These are phyloP conservation scores for Cladopsammia gracilis DNA, from an alignment of 64 coral and sea anemone genomes.

Conservation along the genomic window DNA sequence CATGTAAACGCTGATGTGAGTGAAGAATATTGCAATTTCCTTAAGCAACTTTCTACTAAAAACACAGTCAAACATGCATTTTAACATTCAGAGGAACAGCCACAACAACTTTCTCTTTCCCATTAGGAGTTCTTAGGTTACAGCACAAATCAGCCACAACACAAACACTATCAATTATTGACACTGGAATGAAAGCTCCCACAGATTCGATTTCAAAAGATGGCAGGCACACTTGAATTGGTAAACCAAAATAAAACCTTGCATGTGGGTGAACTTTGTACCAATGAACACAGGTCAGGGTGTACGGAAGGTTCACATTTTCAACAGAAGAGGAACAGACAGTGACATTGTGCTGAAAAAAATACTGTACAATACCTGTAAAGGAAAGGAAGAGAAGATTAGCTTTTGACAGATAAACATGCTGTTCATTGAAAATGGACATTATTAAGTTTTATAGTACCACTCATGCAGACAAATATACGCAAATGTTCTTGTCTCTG, in stretches of 20 bases:
- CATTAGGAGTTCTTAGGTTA: conserved; percentile 53
- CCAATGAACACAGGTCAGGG: conserved; percentile 50
- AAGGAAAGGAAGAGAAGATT: neutral
- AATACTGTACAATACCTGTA: conserved; percentile 49
- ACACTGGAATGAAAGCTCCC: conserved; percentile 67
- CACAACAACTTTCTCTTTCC: conserved; percentile 53
- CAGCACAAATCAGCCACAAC: conserved; percentile 40
- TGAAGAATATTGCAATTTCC: too few species aligned
- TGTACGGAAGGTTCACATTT: neutral
- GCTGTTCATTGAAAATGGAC: too few species aligned
- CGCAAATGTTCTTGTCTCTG: too few species aligned
- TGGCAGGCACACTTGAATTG: conserved; percentile 62
- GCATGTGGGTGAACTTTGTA: conserved; percentile 19
- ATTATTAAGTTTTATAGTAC: too few species aligned
- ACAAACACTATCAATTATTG: conserved; percentile 56
- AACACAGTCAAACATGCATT: neutral
- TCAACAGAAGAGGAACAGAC: neutral
- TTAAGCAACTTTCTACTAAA: too few species aligned
- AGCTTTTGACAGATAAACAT: neutral
- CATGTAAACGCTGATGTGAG: too few species aligned
- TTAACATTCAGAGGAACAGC: conserved; percentile 55
- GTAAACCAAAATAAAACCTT: conserved; percentile 47
- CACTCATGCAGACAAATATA: too few species aligned
- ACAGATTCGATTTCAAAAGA: conserved; percentile 49
- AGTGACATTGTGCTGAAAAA: conserved; percentile 38